A percentile compares a stretch with the other conserved stretches of the same genome.
Conservation (phyloP, 1,140 invertebrate genomes). For the Kradibia gibbosae region DNA sequence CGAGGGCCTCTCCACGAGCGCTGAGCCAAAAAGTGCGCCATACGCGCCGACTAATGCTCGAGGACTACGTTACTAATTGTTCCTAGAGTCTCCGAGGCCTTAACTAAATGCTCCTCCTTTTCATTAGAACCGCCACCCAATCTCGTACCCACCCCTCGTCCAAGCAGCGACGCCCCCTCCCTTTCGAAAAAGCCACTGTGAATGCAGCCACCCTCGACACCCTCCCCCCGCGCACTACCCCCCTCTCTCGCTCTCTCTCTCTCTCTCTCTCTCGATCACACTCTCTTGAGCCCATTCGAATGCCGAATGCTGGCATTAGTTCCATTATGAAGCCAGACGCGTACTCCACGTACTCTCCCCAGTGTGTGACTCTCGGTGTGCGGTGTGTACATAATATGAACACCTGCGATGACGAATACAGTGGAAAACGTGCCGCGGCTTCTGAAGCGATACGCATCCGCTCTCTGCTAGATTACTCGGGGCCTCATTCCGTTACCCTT, state of each 20-base stretch:
- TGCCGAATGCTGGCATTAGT: background rate
- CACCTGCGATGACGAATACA: constrained; percentile 36
- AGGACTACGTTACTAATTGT: constrained; percentile 27
- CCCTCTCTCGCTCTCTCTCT: background rate
- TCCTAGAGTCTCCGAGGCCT: background rate
- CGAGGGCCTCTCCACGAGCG: background rate
- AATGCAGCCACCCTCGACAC: too few relatives aligned
- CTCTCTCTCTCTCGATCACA: background rate
- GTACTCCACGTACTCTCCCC: background rate
- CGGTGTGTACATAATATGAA: constrained; percentile 27
- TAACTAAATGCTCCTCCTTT: constrained; percentile 23
- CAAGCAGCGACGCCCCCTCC: too few relatives aligned
- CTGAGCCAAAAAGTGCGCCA: background rate
- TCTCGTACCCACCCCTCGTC: too few relatives aligned
- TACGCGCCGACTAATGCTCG: too few relatives aligned
- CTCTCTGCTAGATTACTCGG: background rate
- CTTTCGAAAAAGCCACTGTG: too few relatives aligned
- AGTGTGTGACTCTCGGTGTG: background rate
- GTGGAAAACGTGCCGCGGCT: constrained; percentile 33
- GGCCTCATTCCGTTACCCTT: background rate
- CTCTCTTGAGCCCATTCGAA: constrained; percentile 42
- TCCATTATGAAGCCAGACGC: constrained; percentile 35
- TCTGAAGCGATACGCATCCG: constrained; percentile 3
- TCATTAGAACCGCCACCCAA: too few relatives aligned
- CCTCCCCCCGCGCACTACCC: too few relatives aligned